These are phyloP conservation scores for Brevimyrus niger DNA, from an alignment of 2,113 vertebrate genomes.

Conservation along the genomic window DNA sequence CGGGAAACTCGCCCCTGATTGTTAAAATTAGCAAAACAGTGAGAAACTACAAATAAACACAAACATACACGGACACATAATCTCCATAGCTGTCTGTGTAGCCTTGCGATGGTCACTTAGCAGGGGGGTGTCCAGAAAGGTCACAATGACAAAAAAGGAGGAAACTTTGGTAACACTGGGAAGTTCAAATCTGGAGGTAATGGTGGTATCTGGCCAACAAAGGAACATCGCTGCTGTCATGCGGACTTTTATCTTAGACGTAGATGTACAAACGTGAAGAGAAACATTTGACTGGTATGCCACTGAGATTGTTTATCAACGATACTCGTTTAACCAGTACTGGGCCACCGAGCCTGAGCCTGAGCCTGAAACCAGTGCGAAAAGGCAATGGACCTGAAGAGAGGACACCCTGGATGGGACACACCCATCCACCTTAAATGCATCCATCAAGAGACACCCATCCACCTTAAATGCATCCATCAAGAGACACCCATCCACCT, in stretches of 20 bases:
- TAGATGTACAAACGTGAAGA: neutral
- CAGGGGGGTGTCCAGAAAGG: neutral
- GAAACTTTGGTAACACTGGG: neutral
- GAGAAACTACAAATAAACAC: neutral
- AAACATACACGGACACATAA: neutral
- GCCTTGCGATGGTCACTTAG: neutral
- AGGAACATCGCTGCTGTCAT: neutral
- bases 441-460: no score
- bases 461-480: no score
- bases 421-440: no score
- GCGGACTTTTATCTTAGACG: neutral
- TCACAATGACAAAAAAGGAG: neutral
- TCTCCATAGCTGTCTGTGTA: neutral
- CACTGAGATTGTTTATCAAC: neutral
- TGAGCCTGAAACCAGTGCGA: neutral
- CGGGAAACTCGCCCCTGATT: neutral
- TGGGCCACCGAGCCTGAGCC: neutral
- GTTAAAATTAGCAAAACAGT: neutral
- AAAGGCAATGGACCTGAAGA: neutral
- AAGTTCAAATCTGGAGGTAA: neutral
- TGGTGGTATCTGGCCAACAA: neutral
- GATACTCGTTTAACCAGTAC: neutral
- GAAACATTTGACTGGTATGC: neutral
- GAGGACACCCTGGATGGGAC: neutral
- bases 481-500: neutral